phyloP scores from a whole-genome alignment of 2,113 vertebrate species.

The Empidonax traillii region DNA sequence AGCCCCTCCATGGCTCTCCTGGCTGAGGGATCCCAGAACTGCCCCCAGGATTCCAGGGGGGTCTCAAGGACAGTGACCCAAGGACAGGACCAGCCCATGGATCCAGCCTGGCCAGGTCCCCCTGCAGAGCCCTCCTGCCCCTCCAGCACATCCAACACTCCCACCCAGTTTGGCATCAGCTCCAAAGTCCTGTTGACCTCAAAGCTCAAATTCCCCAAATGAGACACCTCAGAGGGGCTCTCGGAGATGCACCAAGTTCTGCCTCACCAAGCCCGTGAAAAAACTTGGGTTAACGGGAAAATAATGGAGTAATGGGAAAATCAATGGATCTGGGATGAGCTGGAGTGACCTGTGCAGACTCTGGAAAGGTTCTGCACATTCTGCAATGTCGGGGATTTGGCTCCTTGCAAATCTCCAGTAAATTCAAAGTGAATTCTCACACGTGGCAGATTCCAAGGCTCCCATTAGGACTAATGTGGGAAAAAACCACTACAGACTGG shows the following conservation, averaged over 20 bases:
- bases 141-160: too few species aligned
- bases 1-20: too few species aligned
- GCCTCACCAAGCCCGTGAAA: neutral
- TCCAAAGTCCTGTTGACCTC: neutral
- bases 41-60: too few species aligned
- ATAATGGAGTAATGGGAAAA: neutral
- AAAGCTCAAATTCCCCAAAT: neutral
- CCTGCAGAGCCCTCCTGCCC: too few species aligned
- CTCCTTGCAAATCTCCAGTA: neutral
- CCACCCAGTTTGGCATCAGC: rapidly evolving
- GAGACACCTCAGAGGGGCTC: neutral
- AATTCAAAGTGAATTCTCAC: neutral
- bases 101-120: neutral
- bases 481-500: neutral
- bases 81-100: neutral
- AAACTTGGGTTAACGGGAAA: too few species aligned
- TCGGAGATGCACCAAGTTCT: neutral
- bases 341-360: neutral
- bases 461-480: neutral
- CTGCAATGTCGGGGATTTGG: neutral
- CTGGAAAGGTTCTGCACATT: neutral
- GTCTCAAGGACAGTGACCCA: too few species aligned
- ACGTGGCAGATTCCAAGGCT: neutral
- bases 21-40: too few species aligned
- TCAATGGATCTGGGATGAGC: rapidly evolving